A percentile compares a stretch with the other conserved stretches of the same genome.
These are phyloP conservation scores for Porites evermanni DNA, from an alignment of 92 coral and sea anemone species.

Conservation along the genomic window DNA sequence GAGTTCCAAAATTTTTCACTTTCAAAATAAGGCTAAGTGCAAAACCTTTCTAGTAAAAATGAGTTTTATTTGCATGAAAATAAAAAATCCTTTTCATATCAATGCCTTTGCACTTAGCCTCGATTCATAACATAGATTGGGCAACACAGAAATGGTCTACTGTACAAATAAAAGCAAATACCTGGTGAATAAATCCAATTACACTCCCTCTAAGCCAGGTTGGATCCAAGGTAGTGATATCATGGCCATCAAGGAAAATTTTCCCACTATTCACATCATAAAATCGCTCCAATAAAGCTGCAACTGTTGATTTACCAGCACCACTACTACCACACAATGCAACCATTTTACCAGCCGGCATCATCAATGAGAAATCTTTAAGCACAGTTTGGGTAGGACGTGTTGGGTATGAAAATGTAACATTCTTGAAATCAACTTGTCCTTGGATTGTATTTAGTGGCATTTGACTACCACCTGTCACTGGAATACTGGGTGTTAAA, in stretches of 20 bases:
- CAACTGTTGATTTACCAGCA: conserved; percentile 97
- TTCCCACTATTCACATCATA: conserved; percentile 85
- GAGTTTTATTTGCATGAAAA: no score
- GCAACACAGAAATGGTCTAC: no score
- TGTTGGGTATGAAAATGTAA: conserved; percentile 90
- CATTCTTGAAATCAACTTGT: conserved; percentile 80
- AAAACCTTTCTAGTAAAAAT: no score
- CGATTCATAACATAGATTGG: no score
- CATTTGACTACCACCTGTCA: conserved; percentile 72
- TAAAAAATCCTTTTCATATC: no score
- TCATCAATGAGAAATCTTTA: conserved; percentile 74
- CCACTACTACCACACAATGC: conserved; percentile 99
- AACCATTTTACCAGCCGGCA: conserved; percentile 92
- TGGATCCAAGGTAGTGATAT: conserved; percentile 82
- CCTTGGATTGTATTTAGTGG: conserved; percentile 73
- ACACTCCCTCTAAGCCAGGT: conserved; percentile 94
- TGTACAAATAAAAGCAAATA: conserved; percentile 4
- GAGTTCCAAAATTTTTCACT: no score
- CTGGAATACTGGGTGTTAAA: conserved; percentile 75
- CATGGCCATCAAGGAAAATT: conserved; percentile 82
- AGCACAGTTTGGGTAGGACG: conserved; percentile 86
- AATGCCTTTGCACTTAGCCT: no score
- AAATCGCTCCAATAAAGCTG: conserved; percentile 89
- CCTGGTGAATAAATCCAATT: conserved; percentile 98
- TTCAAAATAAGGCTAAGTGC: no score